Evolutionary conservation across 2,888 invertebrate genomes (phyloP).

Genomic region (Nomada fabriciana): DNA sequence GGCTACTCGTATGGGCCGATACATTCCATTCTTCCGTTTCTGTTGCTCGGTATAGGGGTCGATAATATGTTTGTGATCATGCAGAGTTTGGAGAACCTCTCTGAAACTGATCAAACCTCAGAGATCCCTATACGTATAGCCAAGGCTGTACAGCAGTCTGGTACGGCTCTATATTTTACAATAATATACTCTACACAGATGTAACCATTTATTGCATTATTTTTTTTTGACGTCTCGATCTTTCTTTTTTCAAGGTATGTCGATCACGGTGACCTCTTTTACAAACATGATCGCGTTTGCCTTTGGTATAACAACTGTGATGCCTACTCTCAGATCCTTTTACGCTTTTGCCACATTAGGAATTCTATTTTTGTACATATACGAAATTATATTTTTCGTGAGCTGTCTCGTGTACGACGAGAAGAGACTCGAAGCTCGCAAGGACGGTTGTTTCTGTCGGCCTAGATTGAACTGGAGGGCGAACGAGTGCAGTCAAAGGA

Average conservation of each 20-base stretch:
- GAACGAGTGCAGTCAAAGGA: constrained; percentile 83
- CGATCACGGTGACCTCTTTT: constrained; percentile 85
- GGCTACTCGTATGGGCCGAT: constrained; percentile 83
- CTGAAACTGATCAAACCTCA: constrained; percentile 71
- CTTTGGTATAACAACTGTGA: constrained; percentile 85
- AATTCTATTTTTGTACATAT: constrained; percentile 84
- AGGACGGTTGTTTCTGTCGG: constrained; percentile 80
- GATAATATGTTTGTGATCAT: constrained; percentile 84
- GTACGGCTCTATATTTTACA: constrained; percentile 61
- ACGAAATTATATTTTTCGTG: constrained; percentile 85
- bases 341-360: constrained; percentile 85
- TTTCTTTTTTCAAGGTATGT: constrained; percentile 76
- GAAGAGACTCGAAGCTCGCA: constrained; percentile 78
- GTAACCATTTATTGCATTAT: background rate
- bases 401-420: constrained; percentile 85
- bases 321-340: constrained; percentile 85
- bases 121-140: constrained; percentile 81
- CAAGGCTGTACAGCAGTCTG: constrained; percentile 83
- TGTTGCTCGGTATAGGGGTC: constrained; percentile 84
- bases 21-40: constrained; percentile 83
- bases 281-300: constrained; percentile 85
- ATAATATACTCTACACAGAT: background rate
- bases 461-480: constrained; percentile 80
- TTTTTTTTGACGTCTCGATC: background rate
- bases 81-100: constrained; percentile 80